Conservation (phyloP, 2,888 invertebrate species). For the Notodonta dromedarius region DNA sequence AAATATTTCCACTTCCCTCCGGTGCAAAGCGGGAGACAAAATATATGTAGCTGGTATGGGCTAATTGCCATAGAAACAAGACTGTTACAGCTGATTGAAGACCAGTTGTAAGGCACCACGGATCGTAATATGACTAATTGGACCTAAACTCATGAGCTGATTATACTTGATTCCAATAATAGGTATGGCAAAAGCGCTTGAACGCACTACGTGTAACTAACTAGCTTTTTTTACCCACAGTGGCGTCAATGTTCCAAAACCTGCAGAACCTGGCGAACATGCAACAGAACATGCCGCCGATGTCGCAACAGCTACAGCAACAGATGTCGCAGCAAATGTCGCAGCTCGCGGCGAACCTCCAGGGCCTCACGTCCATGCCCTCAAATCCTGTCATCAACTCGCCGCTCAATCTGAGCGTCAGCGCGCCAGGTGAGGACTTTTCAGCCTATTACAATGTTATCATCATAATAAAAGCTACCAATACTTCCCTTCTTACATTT, state of each 20-base stretch:
- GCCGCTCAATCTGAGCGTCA: constrained; percentile 92
- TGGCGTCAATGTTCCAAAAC: constrained; percentile 88
- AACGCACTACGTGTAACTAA: constrained; percentile 13
- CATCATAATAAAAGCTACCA: too few relatives aligned
- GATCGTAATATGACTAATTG: too few relatives aligned
- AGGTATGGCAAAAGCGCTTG: too few relatives aligned
- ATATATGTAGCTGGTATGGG: too few relatives aligned
- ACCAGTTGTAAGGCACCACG: too few relatives aligned
- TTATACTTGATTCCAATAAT: too few relatives aligned
- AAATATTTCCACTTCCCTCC: too few relatives aligned
- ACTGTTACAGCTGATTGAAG: too few relatives aligned
- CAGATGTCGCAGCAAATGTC: constrained; percentile 83
- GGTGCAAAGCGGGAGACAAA: too few relatives aligned
- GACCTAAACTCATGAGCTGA: too few relatives aligned
- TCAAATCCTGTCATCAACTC: constrained; percentile 90
- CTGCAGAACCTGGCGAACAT: constrained; percentile 81
- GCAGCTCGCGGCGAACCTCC: constrained; percentile 86
- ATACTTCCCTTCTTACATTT: too few relatives aligned
- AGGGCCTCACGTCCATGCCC: constrained; percentile 91
- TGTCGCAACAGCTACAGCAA: constrained; percentile 85
- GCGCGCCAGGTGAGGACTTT: constrained; percentile 76
- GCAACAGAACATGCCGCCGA: constrained; percentile 79
- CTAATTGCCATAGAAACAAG: too few relatives aligned
- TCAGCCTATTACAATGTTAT: neutral
- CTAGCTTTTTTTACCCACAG: constrained; percentile 67